Evolutionary conservation across 2,113 vertebrate species (phyloP).

Genomic region (Eira barbara): DNA sequence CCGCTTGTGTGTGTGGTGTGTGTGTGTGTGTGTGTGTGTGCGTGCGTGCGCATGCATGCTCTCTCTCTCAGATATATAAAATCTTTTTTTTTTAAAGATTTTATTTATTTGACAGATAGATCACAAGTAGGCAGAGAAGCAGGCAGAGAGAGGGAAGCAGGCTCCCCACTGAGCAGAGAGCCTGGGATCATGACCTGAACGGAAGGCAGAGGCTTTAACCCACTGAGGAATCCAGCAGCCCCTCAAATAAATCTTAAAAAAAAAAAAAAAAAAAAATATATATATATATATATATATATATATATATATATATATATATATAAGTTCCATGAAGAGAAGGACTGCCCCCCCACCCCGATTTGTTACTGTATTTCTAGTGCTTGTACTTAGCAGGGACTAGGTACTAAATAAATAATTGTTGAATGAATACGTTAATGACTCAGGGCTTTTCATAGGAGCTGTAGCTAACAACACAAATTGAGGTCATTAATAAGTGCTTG

Average conservation of each 20-base stretch:
- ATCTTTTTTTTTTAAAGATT: no score
- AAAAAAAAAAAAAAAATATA: neutral
- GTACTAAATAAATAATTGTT: neutral
- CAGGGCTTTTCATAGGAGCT: neutral
- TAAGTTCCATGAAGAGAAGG: neutral
- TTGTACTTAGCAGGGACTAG: neutral
- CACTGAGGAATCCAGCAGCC: no score
- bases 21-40: no score
- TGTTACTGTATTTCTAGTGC: neutral
- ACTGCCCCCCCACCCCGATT: neutral
- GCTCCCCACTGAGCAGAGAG: no score
- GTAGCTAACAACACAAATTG: neutral
- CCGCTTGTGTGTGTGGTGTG: no score
- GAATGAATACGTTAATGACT: neutral
- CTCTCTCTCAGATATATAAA: neutral
- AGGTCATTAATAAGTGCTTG: neutral
- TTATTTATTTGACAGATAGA: no score
- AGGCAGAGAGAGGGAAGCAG: no score
- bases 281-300: no score
- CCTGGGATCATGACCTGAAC: no score
- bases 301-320: no score
- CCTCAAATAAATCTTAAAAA: neutral
- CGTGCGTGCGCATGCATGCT: rapidly evolving
- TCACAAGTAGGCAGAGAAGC: no score
- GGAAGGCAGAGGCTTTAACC: no score